Evolutionary conservation across 2,113 vertebrate genomes (phyloP), one percentile per base, ranked within the genome.

Genomic region (Mustela lutreola): DNA sequence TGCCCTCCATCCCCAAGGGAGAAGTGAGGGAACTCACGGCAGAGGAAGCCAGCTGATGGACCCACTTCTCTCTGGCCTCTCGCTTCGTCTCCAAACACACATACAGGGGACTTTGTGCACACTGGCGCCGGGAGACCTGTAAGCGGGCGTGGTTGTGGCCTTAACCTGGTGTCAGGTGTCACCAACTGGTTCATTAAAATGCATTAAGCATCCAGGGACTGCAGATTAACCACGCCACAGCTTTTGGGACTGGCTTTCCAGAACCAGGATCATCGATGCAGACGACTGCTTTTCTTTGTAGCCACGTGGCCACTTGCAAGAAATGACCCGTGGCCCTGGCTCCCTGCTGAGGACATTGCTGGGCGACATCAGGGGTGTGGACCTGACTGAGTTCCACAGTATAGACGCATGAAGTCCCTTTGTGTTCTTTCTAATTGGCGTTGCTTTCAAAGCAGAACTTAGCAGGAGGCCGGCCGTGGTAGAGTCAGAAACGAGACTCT

Each of bases 61-160:
- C 16, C 36, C 19, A 4, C 7, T 70, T 86, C 3, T 42, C 21
- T 60, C 42, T 45, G 16, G 5, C 67, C 91, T 76, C 39, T 33
- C 21, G 33, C 11, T 39, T 73, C 83, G 22, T 90, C 67, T 89
- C 22, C 10, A 87, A 12, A 33, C 22, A 50, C 73, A 60, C 15
- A 31, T 10, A 2, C 4, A 0, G 1, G 1, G 33, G 75, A 50
- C 62, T n/a, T 19, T n/a, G 15, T 24, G 9, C 36, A 8, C 45
- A 10, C 2, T 5, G 5, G 0, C 48, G 0, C 0, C 39, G 0
- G 39, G 39, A 76, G 53, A n/a, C 67, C 14, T 18, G 2, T 48
- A 83, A 24, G 45, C 6, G 0, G 24, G 14, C 26, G 7, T 48
- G 48, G 21, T 63, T 12, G 73, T 87, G n/a, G 26, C 26, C 3